Evolutionary conservation across 2,797 vertebrate genomes (phyloP).

Genomic region (Euphonia xanthogaster): DNA sequence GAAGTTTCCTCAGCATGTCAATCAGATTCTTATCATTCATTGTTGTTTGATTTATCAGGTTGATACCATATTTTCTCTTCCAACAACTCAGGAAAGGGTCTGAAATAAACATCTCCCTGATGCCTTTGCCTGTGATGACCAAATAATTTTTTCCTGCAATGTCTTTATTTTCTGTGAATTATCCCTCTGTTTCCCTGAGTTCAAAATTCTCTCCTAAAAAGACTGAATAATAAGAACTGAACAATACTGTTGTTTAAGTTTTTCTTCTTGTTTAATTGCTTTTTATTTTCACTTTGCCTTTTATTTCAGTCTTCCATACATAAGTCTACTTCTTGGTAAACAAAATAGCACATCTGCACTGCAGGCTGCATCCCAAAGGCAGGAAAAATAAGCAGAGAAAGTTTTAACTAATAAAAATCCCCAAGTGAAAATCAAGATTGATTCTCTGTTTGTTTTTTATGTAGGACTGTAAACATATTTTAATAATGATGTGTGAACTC

Average conservation of each 20-base stretch:
- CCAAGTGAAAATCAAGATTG: neutral
- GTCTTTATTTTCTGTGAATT: neutral
- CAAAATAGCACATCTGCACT: neutral
- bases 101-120: neutral
- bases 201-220: neutral
- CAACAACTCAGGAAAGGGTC: neutral
- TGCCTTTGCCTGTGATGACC: neutral
- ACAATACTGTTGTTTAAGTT: neutral
- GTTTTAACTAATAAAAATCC: neutral
- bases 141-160: neutral
- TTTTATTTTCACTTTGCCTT: neutral
- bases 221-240: neutral
- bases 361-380: neutral
- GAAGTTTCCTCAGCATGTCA: neutral
- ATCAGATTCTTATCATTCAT: neutral
- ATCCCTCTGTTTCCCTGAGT: neutral
- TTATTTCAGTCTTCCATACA: neutral
- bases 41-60: neutral
- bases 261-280: neutral
- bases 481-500: neutral
- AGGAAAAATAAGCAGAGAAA: neutral
- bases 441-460: neutral
- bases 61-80: neutral
- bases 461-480: neutral
- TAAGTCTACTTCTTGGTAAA: neutral